Evolutionary conservation across 1,140 invertebrate genomes (phyloP), one percentile per base, ranked within the genome.

Genomic region (Sweltsa coloradensis): DNA sequence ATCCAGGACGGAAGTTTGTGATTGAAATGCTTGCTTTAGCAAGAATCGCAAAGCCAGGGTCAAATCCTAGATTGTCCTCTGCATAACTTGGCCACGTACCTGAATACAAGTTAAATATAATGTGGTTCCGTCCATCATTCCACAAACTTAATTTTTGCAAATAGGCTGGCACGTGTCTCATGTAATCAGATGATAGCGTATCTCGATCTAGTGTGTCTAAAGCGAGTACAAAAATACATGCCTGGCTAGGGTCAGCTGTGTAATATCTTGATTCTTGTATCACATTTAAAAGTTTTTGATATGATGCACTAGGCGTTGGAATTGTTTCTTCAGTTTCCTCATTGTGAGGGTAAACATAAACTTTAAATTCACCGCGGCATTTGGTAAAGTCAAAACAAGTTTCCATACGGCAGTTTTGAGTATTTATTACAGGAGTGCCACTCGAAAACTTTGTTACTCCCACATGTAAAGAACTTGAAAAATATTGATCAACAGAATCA

Each of bases 21-120:
- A 83, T 75, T 21, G 90, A 92, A 71, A 94, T 86, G 66, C 91
- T 96, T 13, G 95, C 93, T 71, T 97, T 92, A 1, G 94, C 94
- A 41, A 99, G 67, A 57, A 99, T 97, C 3, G 95, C 95, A 60
- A 93, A 80, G 18, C 92, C 92, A 49, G 85, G 73, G 68, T 97
- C 83, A 70, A 98, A 97, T 39, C 88, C 89, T 37, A 98, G 66
- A n/a, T n/a, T n/a, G 50, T 81, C 78, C 65, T 96, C 90, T 29
- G 78, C 78, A 68, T 99, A 99, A 62, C 95, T 84, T 14, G 96
- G 96, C 90, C 93, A 99, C 2, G 95, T 97, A 16, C 96, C 96
- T 37, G 94, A 94, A 68, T 98, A 99, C 36, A 99, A 74, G 73
- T 99, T 99, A 62, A 99, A 99, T 53, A 99, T 86, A 29, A 99